phyloP scores from a whole-genome alignment of 2,113 vertebrate genomes.

The Pelecanoides urinatrix region DNA sequence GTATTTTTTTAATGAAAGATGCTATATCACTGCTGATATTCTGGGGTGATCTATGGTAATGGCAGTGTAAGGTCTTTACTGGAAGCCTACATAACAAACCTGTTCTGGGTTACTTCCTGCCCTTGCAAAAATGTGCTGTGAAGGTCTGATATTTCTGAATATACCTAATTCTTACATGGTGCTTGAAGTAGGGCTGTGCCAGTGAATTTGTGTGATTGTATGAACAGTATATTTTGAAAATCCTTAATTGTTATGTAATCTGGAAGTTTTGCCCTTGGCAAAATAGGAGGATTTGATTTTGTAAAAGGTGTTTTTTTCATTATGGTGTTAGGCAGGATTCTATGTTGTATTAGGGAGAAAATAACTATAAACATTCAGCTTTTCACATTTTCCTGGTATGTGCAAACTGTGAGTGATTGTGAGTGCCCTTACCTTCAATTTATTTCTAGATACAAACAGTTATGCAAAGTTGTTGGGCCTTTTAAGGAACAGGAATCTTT shows the following conservation, averaged over 20 bases:
- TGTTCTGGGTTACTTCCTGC: not conserved
- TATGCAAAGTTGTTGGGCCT: not conserved
- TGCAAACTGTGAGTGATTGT: not conserved
- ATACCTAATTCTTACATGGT: not conserved
- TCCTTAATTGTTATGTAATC: not conserved
- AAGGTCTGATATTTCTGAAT: not conserved
- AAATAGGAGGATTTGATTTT: not conserved
- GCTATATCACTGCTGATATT: not conserved
- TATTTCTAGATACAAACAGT: not conserved
- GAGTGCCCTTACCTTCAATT: not conserved
- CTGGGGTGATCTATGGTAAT: not conserved
- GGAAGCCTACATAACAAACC: not conserved
- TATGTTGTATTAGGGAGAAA: not conserved
- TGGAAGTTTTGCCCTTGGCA: not conserved
- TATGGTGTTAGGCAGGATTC: not conserved
- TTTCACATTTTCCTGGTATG: not conserved
- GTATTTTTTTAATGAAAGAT: conserved; percentile 13
- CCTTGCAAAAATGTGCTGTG: not conserved
- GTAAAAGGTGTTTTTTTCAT: not conserved
- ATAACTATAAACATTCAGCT: not conserved
- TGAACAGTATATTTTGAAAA: not conserved
- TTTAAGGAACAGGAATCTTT: not conserved
- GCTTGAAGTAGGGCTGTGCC: not conserved
- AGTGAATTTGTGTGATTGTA: not conserved
- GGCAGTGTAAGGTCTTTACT: not conserved